Conservation (phyloP, 1,140 invertebrate species). For the Brachionus rotundiformis region DNA sequence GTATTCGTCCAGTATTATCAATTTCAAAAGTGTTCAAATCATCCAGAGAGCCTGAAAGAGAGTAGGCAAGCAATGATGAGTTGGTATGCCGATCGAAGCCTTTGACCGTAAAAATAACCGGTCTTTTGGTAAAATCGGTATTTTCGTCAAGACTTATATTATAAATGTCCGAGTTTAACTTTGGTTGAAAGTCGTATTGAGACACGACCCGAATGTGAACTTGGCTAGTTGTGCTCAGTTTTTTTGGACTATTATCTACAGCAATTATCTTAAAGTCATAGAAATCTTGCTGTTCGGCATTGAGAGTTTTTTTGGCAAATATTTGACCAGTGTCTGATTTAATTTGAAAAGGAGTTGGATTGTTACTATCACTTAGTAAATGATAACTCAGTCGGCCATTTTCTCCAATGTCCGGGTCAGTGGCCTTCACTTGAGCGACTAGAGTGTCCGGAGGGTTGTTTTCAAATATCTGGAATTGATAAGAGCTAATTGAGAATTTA, state of each 20-base stretch:
- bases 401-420: neutral
- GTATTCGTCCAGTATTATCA: neutral
- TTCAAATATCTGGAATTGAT: slow-evolving; percentile 30
- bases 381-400: slow-evolving; percentile 33
- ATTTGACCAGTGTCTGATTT: slow-evolving; percentile 50
- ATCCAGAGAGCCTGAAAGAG: slow-evolving; percentile 30
- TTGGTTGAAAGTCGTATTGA: slow-evolving; percentile 16
- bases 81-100: neutral
- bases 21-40: slow-evolving; percentile 50
- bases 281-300: neutral
- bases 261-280: neutral
- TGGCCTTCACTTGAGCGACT: slow-evolving; percentile 4
- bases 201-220: neutral
- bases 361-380: neutral
- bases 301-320: slow-evolving; percentile 35
- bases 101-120: neutral
- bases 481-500: neutral
- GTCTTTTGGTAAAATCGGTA: slow-evolving; percentile 27
- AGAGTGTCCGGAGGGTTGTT: slow-evolving; percentile 34
- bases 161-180: neutral
- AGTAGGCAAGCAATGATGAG: neutral
- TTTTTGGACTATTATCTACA: neutral
- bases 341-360: slow-evolving; percentile 26
- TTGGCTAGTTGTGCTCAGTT: neutral
- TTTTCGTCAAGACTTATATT: slow-evolving; percentile 32